These are phyloP conservation scores for Mythimna pallens DNA, from an alignment of 2,888 invertebrate genomes.

Conservation along the genomic window DNA sequence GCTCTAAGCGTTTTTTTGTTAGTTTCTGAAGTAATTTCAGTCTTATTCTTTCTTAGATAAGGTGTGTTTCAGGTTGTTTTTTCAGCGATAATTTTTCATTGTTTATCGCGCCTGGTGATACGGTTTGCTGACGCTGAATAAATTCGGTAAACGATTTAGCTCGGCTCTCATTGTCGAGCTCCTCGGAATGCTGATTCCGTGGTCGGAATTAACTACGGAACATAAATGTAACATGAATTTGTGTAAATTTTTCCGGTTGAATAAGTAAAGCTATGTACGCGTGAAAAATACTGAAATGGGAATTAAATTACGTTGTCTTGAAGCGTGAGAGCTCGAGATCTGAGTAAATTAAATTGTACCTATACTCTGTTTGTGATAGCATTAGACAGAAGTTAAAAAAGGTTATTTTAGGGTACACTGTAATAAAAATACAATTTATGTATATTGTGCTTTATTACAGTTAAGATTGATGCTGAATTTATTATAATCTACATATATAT, in stretches of 20 bases:
- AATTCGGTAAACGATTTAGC: conserved; percentile 59
- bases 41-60: conserved; percentile 26
- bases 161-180: conserved; percentile 44
- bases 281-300: conserved; percentile 30
- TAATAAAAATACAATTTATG: too few relatives aligned
- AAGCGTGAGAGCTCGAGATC: background rate
- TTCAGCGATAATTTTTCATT: conserved; percentile 61
- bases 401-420: too few relatives aligned
- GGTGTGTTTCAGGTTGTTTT: conserved; percentile 36
- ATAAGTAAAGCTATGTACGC: conserved; percentile 21
- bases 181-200: conserved; percentile 47
- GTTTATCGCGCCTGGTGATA: conserved; percentile 62
- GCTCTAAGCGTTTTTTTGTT: conserved; percentile 57
- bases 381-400: too few relatives aligned
- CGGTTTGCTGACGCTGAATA: conserved; percentile 62
- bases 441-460: too few relatives aligned
- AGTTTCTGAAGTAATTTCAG: conserved; percentile 19
- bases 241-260: conserved; percentile 24
- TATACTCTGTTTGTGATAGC: background rate
- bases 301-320: conserved; percentile 28
- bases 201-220: conserved; percentile 35
- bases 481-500: too few relatives aligned
- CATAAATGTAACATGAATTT: conserved; percentile 42
- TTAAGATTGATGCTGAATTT: too few relatives aligned
- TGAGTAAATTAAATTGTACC: background rate